Evolutionary conservation across 2,113 vertebrate species (phyloP).

Genomic region (Chunga burmeisteri): DNA sequence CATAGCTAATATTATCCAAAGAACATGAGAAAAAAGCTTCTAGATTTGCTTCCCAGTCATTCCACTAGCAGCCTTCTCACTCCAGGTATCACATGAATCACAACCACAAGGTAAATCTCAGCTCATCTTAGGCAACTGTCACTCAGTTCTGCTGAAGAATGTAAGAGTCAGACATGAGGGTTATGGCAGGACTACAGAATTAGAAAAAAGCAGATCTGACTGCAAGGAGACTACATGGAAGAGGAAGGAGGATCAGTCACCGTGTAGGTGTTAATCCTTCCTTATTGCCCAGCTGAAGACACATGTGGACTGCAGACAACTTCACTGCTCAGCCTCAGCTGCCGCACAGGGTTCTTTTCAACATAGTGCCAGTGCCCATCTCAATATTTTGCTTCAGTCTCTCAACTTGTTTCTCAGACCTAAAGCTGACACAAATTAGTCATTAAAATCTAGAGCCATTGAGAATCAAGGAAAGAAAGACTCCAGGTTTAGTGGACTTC

Average conservation of each 20-base stretch:
- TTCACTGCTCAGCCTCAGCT: background rate
- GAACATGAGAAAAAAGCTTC: background rate
- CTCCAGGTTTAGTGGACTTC: background rate
- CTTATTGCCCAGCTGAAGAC: background rate
- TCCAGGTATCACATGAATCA: background rate
- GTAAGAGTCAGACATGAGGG: background rate
- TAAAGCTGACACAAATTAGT: background rate
- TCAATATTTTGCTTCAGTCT: background rate
- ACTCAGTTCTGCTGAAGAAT: background rate
- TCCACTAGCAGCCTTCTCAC: background rate
- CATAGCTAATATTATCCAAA: background rate
- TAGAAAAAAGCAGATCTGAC: background rate
- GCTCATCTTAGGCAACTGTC: background rate
- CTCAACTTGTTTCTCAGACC: background rate
- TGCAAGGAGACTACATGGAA: background rate
- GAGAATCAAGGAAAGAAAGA: background rate
- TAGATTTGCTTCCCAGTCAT: background rate
- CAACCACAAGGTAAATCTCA: background rate
- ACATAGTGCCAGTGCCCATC: background rate
- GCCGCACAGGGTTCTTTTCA: accelerated
- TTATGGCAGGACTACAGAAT: background rate
- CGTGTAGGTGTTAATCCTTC: background rate
- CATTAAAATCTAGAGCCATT: background rate
- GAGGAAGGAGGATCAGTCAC: background rate
- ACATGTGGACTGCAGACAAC: background rate